A percentile compares a stretch with the other conserved stretches of the same genome.
phyloP scores from a whole-genome alignment of 2,797 vertebrate species.

The Scomberomorus guttatus region DNA sequence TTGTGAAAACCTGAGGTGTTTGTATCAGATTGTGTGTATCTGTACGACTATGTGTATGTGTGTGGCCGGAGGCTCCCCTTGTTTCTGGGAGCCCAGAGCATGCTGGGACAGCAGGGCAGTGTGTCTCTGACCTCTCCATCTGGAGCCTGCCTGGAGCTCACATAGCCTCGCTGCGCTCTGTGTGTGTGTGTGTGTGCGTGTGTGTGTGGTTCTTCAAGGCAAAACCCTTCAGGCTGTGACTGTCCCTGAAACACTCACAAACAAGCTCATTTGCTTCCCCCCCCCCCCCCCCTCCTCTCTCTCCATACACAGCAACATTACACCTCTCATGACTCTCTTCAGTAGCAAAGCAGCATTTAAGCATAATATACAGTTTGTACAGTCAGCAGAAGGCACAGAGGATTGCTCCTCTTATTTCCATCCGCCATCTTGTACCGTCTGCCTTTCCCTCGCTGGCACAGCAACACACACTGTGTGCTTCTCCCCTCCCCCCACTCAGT shows the following conservation, averaged over 20 bases:
- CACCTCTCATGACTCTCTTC: conserved; percentile 50
- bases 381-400: conserved; percentile 65
- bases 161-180: conserved; percentile 53
- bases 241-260: conserved; percentile 79
- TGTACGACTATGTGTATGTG: conserved; percentile 32
- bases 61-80: conserved; percentile 80
- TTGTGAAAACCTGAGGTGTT: conserved; percentile 66
- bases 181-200: conserved; percentile 24
- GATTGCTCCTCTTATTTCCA: conserved; percentile 70
- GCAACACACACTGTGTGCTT: conserved; percentile 69
- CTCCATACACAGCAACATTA: conserved; percentile 26
- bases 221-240: conserved; percentile 76
- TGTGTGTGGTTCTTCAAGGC: conserved; percentile 75
- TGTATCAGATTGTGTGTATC: conserved; percentile 48
- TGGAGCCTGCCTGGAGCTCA: conserved; percentile 77
- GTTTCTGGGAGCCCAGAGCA: conserved; percentile 83
- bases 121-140: conserved; percentile 84
- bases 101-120: conserved; percentile 82
- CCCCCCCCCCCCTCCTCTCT: conserved; percentile 2
- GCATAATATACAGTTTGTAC: conserved; percentile 60
- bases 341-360: conserved; percentile 49
- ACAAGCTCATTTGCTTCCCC: conserved; percentile 62
- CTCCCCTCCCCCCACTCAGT: conserved; percentile 74
- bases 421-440: conserved; percentile 80
- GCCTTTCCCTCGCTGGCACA: conserved; percentile 75